Evolutionary conservation across 2,888 invertebrate species (phyloP), one percentile per base, ranked within the genome.

Genomic region (Brachypalpus laphriformis): DNA sequence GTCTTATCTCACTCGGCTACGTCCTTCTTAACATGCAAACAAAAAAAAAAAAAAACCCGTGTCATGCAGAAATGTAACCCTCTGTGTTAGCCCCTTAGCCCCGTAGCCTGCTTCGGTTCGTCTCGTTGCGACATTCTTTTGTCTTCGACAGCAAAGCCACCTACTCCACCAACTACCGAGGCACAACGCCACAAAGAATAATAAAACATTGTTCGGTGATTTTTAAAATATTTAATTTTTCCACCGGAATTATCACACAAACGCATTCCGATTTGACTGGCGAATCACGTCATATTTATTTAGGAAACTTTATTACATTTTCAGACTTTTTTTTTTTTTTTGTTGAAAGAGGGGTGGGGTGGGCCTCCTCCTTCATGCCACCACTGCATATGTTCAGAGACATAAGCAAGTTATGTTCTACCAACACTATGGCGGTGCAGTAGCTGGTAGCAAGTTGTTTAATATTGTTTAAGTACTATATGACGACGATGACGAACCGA

Each of bases 201-300:
- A 28, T 45, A 59, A 77, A 78, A 51, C 61, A 78, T 78, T 83
- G 56, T 59, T 70, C 74, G 49, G 72, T 63, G 72, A 77, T 74
- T 74, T 83, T 74, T 74, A 49, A 78, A 83, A 83, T 78, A 78
- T 78, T 83, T 68, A 83, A 83, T 75, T 68, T 57, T 37, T 56
- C 54, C 77, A 63, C 51, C 59, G 54, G 51, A 77, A 82, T 77
- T 61, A 82, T 82, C 82, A 54, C 51, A 68, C 31, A 31, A 34
- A 63, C 49, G 57, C 63, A 66, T 34, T n/a, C 14, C 34, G 2
- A 18, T 45, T 42, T 51, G 51, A 28, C 18, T 8, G 22, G 37
- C 7, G 31, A 40, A 82, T 82, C 77, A 82, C 78, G 82, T 82
- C 78, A 82, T 82, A 78, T 77, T 77, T 74, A 82, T 82, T 82